Evolutionary conservation across 1,140 invertebrate genomes (phyloP).

Genomic region (Teleopsis dalmanni): DNA sequence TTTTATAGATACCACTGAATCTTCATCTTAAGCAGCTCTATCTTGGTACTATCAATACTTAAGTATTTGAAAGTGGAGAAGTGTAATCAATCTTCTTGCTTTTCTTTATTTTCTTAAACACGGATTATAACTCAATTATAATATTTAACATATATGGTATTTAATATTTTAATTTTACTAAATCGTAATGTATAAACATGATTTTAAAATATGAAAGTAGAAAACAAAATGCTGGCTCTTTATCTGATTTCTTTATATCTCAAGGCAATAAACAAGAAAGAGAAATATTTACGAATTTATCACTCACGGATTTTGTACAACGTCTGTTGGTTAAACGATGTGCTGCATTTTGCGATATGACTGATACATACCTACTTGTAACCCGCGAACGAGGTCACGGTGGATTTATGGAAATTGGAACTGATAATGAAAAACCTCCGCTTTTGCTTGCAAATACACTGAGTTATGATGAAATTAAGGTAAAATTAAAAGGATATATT

Average conservation of each 20-base stretch:
- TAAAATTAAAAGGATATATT: background rate
- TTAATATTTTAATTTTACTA: background rate
- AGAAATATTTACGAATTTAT: constrained; percentile 20
- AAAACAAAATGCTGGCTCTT: too few relatives aligned
- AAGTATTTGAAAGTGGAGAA: too few relatives aligned
- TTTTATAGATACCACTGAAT: too few relatives aligned
- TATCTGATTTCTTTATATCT: too few relatives aligned
- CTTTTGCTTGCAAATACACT: constrained; percentile 21
- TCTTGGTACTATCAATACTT: too few relatives aligned
- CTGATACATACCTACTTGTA: constrained; percentile 16
- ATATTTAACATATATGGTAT: too few relatives aligned
- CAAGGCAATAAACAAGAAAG: constrained; percentile 26
- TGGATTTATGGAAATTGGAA: constrained; percentile 23
- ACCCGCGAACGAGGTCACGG: constrained; percentile 10
- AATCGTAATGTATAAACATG: too few relatives aligned
- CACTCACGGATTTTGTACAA: constrained; percentile 23
- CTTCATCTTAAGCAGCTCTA: too few relatives aligned
- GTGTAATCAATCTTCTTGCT: too few relatives aligned
- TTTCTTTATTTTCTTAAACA: too few relatives aligned
- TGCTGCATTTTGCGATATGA: constrained; percentile 14
- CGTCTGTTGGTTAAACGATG: constrained; percentile 29
- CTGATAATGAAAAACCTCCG: constrained; percentile 10
- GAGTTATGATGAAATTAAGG: constrained; percentile 38
- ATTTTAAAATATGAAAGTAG: too few relatives aligned
- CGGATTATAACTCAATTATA: too few relatives aligned